Conservation (phyloP, 2,113 vertebrate species). For the pig (Sus scrofa) region DNA sequence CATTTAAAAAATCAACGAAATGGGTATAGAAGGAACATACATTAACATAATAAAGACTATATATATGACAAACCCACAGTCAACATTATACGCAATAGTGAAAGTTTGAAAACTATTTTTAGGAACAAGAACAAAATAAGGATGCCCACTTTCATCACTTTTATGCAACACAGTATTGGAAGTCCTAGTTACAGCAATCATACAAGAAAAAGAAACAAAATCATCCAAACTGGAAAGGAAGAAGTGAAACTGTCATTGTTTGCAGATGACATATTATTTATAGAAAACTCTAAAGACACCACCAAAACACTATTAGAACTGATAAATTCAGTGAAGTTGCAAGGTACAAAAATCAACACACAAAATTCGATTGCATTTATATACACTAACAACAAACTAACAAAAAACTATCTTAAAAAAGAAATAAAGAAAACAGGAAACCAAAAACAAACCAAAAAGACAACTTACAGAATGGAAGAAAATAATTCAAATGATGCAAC, state of each 20-base stretch:
- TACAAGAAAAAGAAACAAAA: background rate
- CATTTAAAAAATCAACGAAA: background rate
- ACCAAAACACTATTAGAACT: background rate
- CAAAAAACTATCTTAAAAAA: too few relatives aligned
- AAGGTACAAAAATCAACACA: background rate
- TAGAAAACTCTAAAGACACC: background rate
- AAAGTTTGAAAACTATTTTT: background rate
- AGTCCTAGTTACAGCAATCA: background rate
- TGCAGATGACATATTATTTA: background rate
- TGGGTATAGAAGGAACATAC: background rate
- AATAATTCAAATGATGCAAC: too few relatives aligned
- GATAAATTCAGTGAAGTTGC: background rate
- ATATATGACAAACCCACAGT: background rate
- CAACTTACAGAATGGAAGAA: too few relatives aligned
- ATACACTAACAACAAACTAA: background rate
- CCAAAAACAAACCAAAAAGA: too few relatives aligned
- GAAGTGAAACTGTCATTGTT: background rate
- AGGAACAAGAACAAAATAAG: background rate
- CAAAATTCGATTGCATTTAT: slow-evolving; percentile 11
- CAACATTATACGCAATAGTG: background rate
- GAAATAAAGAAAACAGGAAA: background rate
- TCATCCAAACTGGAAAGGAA: background rate
- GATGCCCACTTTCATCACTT: background rate
- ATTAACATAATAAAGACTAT: background rate
- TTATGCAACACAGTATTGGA: background rate